A percentile compares a stretch with the other conserved stretches of the same genome.
Conservation (phyloP, 2,113 vertebrate species). For the Nanorana parkeri region DNA sequence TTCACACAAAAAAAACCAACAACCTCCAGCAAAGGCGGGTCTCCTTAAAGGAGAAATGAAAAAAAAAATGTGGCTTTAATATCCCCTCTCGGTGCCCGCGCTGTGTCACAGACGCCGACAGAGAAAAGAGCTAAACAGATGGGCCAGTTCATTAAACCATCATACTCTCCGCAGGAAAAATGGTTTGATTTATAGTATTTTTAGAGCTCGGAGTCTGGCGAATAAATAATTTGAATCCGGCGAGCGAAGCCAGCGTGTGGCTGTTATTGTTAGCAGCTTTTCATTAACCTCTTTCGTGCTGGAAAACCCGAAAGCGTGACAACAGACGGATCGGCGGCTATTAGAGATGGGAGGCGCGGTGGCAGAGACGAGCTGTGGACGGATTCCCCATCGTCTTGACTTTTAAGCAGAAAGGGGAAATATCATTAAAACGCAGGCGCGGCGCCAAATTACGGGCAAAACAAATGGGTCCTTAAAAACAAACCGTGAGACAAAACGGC, state of each 20-base stretch:
- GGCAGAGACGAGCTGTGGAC: no score
- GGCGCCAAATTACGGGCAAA: no score
- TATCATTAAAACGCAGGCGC: no score
- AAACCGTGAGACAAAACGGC: no score
- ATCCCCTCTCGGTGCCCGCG: conserved; percentile 16
- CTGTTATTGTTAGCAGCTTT: conserved; percentile 25
- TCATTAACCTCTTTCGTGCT: conserved; percentile 20
- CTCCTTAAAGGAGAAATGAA: no score
- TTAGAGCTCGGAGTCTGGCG: conserved; percentile 48
- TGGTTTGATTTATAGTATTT: conserved; percentile 57
- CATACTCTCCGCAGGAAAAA: conserved; percentile 54
- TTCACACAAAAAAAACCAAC: no score
- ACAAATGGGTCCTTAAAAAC: no score
- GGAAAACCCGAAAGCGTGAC: neutral
- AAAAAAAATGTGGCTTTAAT: no score
- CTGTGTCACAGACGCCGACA: conserved; percentile 5
- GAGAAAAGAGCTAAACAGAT: conserved; percentile 49
- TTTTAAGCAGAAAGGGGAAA: no score
- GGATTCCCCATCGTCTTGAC: no score
- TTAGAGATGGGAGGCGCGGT: no score
- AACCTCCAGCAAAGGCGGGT: no score
- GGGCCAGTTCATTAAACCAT: conserved; percentile 57
- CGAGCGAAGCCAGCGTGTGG: conserved; percentile 50
- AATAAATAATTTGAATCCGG: conserved; percentile 49
- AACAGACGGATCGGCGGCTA: neutral